Evolutionary conservation across 2,797 vertebrate genomes (phyloP).

Genomic region (Lateolabrax maculatus): DNA sequence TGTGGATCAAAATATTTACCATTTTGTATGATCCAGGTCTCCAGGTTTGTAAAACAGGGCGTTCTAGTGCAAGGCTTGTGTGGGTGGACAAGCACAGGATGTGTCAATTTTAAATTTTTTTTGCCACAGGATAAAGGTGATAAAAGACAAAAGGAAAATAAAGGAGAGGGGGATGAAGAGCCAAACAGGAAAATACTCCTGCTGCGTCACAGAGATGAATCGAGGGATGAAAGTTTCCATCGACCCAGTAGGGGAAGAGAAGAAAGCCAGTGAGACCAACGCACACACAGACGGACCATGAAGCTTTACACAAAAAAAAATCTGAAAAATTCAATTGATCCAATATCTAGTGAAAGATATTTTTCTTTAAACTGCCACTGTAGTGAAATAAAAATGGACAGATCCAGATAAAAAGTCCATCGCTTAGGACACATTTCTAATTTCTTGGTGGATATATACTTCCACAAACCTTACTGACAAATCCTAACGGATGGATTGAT

Average conservation of each 20-base stretch:
- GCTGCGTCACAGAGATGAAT: conserved; percentile 57
- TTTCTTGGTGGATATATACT: conserved; percentile 17
- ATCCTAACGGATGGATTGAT: conserved; percentile 39
- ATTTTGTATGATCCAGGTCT: conserved; percentile 14
- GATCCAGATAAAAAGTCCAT: conserved; percentile 13
- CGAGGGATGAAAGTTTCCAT: conserved; percentile 56
- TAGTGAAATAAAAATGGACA: conserved; percentile 14
- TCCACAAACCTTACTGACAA: conserved; percentile 29
- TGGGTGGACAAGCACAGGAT: conserved; percentile 35
- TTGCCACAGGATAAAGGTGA: conserved; percentile 38
- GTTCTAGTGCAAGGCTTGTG: conserved; percentile 19
- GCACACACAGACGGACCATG: background rate
- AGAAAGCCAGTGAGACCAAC: conserved; percentile 37
- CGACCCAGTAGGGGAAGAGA: conserved; percentile 46
- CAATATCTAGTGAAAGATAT: conserved; percentile 3
- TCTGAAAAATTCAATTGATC: background rate
- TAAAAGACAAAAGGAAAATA: conserved; percentile 43
- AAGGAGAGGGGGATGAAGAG: conserved; percentile 35
- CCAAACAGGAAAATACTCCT: conserved; percentile 47
- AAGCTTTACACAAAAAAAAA: background rate
- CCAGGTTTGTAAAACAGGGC: conserved; percentile 18
- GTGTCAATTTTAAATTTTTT: conserved; percentile 24
- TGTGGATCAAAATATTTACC: conserved; percentile 43
- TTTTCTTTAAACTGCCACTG: conserved; percentile 25
- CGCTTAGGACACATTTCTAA: background rate